phyloP scores from a whole-genome alignment of 2,113 vertebrate species.

The Setophaga coronata region DNA sequence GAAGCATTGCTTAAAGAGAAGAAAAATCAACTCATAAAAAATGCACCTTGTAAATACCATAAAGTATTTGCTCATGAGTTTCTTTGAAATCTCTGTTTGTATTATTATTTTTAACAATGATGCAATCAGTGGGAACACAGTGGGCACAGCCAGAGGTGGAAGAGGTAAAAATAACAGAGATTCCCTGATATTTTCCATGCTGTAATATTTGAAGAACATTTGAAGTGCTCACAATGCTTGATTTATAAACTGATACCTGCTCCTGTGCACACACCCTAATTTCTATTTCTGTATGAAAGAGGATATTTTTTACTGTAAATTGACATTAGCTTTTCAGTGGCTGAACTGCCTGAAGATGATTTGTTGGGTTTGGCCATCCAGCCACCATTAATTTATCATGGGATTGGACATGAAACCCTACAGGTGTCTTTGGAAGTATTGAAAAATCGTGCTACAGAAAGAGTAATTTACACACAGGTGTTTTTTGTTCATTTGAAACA shows the following conservation, averaged over 20 bases:
- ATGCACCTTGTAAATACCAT: constrained; percentile 55
- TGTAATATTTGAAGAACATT: background rate
- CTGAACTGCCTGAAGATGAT: background rate
- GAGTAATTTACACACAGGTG: background rate
- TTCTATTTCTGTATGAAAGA: background rate
- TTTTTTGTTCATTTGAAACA: background rate
- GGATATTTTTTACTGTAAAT: background rate
- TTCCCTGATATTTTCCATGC: background rate
- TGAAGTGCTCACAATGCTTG: background rate
- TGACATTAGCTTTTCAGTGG: background rate
- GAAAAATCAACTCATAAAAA: constrained; percentile 59
- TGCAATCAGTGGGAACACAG: background rate
- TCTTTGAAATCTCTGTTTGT: constrained; percentile 47
- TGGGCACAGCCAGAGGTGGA: background rate
- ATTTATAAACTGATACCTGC: background rate
- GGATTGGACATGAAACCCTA: background rate
- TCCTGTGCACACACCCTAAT: fast-evolving
- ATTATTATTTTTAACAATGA: constrained; percentile 22
- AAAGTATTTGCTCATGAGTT: constrained; percentile 31
- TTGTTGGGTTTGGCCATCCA: background rate
- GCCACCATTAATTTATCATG: background rate
- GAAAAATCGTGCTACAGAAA: background rate
- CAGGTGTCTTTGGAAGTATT: background rate
- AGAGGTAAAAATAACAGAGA: background rate
- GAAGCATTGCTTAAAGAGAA: constrained; percentile 4